A percentile compares a stretch with the other conserved stretches of the same genome.
These are phyloP conservation scores for Sphenopsis melanotis DNA, from an alignment of 2,797 vertebrate species.

Conservation along the genomic window DNA sequence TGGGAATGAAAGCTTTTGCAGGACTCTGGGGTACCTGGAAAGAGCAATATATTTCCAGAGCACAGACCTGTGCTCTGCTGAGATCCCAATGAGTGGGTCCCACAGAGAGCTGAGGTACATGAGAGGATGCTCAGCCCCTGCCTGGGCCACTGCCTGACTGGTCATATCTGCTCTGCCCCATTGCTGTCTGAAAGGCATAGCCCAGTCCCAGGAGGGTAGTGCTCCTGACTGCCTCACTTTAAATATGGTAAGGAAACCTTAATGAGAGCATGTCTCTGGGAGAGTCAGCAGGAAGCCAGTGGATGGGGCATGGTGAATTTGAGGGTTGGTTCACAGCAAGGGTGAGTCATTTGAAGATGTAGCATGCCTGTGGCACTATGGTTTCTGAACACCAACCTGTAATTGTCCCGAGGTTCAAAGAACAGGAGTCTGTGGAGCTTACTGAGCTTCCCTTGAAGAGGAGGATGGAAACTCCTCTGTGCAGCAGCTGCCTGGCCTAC, in stretches of 20 bases:
- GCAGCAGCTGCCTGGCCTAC: neutral
- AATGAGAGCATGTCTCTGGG: neutral
- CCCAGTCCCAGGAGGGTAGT: neutral
- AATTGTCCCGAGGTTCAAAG: neutral
- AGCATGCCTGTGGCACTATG: neutral
- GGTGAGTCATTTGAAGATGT: neutral
- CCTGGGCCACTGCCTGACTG: neutral
- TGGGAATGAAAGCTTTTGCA: neutral
- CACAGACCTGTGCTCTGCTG: neutral
- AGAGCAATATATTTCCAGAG: neutral
- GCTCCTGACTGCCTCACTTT: neutral
- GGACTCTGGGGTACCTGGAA: neutral
- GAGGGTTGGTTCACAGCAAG: neutral
- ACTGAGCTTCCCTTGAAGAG: neutral
- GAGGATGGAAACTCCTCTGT: neutral
- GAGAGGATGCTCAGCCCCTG: neutral
- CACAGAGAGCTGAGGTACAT: neutral
- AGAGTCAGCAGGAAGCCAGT: neutral
- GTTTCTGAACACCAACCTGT: neutral
- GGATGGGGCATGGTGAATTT: neutral
- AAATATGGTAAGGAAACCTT: neutral
- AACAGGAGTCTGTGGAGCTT: neutral
- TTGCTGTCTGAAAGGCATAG: neutral
- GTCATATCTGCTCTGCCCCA: neutral
- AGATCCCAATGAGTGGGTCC: fast-evolving